Evolutionary conservation across 1,140 invertebrate species (phyloP), one percentile per base, ranked within the genome.

Genomic region (Ladona fulva): DNA sequence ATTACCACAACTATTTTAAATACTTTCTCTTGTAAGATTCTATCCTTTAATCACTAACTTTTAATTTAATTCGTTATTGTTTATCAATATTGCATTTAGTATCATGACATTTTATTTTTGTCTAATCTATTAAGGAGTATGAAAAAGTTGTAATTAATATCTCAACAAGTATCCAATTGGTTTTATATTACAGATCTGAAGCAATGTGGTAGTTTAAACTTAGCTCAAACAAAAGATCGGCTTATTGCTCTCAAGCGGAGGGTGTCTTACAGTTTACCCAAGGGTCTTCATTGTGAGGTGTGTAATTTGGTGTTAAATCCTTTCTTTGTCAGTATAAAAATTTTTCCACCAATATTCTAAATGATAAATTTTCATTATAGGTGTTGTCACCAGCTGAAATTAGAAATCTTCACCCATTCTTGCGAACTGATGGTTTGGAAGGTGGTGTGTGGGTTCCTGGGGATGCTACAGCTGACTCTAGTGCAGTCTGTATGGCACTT

Each of bases 361-460:
- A 37, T 37, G 29, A 37, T 37, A 37, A 37, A 37, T 37, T 8
- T 8, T 37, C 75, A 78, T 79, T 52, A 42, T 66, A 87, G 86
- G 79, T 86, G 29, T 1, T 42, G 79, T 87, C 24, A 80, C 84
- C 79, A 80, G 80, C 84, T 75, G 84, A 88, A 77, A 77, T 90
- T 22, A 84, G 86, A 78, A 82, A 82, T 78, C 77, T 88, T 73
- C 89, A 91, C 86, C 91, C 92, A 10, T 87, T 89, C 81, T 80
- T 94, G 42, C 85, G 87, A 78, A 87, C 87, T 3, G 89, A 92
- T 81, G 92, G 93, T 83, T 80, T 94, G 14, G 86, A 90, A 84
- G 92, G 92, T 76, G 93, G 87, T 14, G 85, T 94, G 52, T 94
- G 90, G 88, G 88, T 94, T 8, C 91, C 92, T 19, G 89, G 90